Percentiles rank a stretch among this genome's conserved stretches.
These are phyloP conservation scores for Merops nubicus DNA, from an alignment of 2,113 vertebrate species.

Conservation along the genomic window DNA sequence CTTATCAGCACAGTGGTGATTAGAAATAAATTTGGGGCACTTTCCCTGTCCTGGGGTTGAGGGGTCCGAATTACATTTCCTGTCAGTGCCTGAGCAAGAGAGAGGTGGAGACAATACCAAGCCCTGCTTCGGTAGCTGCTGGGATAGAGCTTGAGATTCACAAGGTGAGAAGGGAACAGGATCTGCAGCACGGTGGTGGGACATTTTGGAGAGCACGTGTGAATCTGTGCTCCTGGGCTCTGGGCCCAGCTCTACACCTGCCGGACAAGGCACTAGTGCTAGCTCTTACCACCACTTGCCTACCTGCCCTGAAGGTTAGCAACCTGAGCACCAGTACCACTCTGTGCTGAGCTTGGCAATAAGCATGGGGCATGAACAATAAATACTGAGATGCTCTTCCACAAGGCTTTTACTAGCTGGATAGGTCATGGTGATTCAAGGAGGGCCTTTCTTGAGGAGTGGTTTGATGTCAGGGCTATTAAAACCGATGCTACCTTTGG, in stretches of 20 bases:
- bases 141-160: background rate
- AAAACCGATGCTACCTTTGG: conserved; percentile 30
- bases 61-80: background rate
- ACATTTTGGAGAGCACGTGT: background rate
- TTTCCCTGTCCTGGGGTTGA: background rate
- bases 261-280: background rate
- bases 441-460: background rate
- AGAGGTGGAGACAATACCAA: background rate
- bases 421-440: conserved; percentile 1
- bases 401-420: background rate
- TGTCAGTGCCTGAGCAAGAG: background rate
- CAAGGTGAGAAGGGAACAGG: background rate
- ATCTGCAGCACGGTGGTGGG: background rate
- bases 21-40: background rate
- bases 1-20: background rate
- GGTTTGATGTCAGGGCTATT: background rate
- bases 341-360: background rate
- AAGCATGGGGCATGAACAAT: background rate
- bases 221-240: background rate
- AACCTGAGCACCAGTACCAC: background rate
- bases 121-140: background rate
- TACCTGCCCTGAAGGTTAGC: background rate
- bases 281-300: background rate
- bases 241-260: background rate
- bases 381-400: background rate